Percentiles rank a stretch among this genome's conserved stretches.
These are phyloP conservation scores for Pseudopleuronectes americanus DNA, from an alignment of 2,797 vertebrate species.

Conservation along the genomic window DNA sequence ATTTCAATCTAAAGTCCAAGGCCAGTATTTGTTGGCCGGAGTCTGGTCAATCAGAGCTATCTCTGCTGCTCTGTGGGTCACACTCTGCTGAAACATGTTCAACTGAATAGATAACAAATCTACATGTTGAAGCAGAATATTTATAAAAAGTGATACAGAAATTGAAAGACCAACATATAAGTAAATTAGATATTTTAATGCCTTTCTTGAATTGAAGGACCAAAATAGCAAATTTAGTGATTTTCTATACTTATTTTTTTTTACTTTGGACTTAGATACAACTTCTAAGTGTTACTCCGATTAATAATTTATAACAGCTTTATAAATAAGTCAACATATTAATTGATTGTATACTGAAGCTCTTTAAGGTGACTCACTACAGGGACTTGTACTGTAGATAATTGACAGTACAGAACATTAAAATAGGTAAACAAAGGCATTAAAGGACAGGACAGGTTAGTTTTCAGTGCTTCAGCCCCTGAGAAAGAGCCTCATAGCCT, in stretches of 20 bases:
- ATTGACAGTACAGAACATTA: background rate
- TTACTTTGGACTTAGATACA: background rate
- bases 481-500: slow-evolving; percentile 22
- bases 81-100: background rate
- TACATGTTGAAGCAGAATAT: background rate
- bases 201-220: background rate
- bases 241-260: background rate
- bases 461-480: slow-evolving; percentile 21
- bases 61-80: background rate
- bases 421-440: slow-evolving; percentile 2
- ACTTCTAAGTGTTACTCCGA: background rate
- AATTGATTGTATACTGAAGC: background rate
- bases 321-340: background rate
- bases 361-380: background rate
- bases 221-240: background rate
- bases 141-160: no score
- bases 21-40: background rate
- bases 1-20: background rate
- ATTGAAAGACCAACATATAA: no score
- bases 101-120: background rate
- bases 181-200: background rate
- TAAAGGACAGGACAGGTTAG: slow-evolving; percentile 5
- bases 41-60: background rate
- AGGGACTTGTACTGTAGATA: background rate
- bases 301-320: background rate